Evolutionary conservation across 2,113 vertebrate species (phyloP), one percentile per base, ranked within the genome.

Genomic region (Equus quagga): DNA sequence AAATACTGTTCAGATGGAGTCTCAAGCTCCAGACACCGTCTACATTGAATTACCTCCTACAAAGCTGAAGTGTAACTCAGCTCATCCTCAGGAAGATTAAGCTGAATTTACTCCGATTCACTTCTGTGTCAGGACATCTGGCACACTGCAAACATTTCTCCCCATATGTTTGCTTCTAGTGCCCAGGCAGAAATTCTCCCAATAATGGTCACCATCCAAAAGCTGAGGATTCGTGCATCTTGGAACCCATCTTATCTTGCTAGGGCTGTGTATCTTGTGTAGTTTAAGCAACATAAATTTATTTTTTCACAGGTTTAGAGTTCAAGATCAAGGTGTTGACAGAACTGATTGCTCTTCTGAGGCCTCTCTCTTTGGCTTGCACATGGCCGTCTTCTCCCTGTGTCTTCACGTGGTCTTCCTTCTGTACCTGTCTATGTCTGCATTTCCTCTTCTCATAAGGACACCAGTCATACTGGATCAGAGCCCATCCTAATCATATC

Each of bases 1-100:
- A 96, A 75, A 92, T 96, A 97, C 91, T 89, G 75, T 82, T 73
- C 86, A 89, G 79, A 91, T 91, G 58, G 79, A 72, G 64, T 94
- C 70, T 80, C 41, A 70, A 94, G 85, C 41, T 84, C 75, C 33
- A 95, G 91, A 82, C 41, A 78, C 12, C 14, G 3, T 91, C 36
- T 78, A 91, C 89, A 85, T 89, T 78, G 79, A 95, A 94, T 85
- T 82, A 69, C 72, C 96, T 78, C 33, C 36, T 76, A 44, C 9
- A 41, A 44, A 79, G 26, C 46, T 72, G 78, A 91, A 94, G 31
- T n/a, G 87, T 79, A 78, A 70, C 67, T 95, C 8, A 11, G 31
- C 12, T 62, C 46, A 81, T 84, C 49, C 23, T 94, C 56, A 78
- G 54, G 18, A 62, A 69, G 4, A 90, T 60, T 41, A 91, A 85